A percentile compares a stretch with the other conserved stretches of the same genome.
Evolutionary conservation across 1,140 invertebrate species (phyloP).

Genomic region (Aethina tumida): DNA sequence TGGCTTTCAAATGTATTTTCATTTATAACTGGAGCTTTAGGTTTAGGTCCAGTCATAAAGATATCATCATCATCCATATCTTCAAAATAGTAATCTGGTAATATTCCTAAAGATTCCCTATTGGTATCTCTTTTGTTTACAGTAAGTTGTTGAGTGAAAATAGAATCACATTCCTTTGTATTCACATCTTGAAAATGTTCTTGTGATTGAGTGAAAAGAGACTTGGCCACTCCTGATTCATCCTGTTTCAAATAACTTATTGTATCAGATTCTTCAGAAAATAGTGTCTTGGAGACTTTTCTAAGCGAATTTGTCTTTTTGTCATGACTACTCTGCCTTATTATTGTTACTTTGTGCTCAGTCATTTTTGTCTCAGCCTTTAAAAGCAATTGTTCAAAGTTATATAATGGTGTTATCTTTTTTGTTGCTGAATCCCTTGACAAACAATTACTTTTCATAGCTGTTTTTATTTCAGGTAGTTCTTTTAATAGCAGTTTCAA

Average conservation of each 20-base stretch:
- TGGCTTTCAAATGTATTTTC: no score
- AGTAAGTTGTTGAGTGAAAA: neutral
- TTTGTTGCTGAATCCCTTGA: neutral
- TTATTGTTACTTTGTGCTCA: neutral
- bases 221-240: no score
- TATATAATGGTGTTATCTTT: neutral
- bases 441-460: conserved; percentile 2
- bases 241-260: no score
- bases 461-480: neutral
- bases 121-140: neutral
- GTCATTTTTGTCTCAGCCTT: conserved; percentile 1
- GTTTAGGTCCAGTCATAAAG: no score
- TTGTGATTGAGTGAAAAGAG: conserved; percentile 2
- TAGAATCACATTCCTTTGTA: no score
- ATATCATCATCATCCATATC: no score
- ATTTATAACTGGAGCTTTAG: no score
- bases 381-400: conserved; percentile 6
- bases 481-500: neutral
- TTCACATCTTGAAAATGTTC: no score
- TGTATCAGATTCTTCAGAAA: no score
- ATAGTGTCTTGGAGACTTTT: conserved; percentile 3
- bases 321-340: neutral
- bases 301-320: conserved; percentile 2
- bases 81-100: conserved; percentile 6
- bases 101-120: conserved; percentile 9